Percentiles rank a stretch among this genome's conserved stretches.
phyloP scores from a whole-genome alignment of 2,888 invertebrate genomes.

The Dexiosoma caninum region DNA sequence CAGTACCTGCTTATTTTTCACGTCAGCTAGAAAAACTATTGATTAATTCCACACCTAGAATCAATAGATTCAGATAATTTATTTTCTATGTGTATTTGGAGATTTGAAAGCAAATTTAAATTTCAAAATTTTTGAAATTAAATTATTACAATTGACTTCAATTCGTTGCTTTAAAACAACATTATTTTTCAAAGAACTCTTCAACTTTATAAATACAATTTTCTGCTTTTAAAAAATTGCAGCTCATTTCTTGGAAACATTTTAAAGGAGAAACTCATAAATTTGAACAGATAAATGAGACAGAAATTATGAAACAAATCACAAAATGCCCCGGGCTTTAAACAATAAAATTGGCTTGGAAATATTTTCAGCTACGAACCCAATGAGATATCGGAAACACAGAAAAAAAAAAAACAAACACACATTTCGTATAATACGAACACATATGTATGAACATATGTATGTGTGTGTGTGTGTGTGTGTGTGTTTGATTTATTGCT shows the following conservation, averaged over 20 bases:
- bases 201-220: too few species aligned
- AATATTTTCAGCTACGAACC: not conserved
- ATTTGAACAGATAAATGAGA: constrained; percentile 49
- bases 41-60: too few species aligned
- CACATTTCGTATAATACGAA: not conserved
- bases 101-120: too few species aligned
- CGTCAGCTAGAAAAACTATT: too few species aligned
- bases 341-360: constrained; percentile 52
- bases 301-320: constrained; percentile 52
- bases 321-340: constrained; percentile 31
- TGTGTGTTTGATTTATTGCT: not conserved
- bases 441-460: not conserved
- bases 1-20: too few species aligned
- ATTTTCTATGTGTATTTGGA: too few species aligned
- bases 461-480: not conserved
- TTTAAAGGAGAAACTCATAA: constrained; percentile 44
- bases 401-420: not conserved
- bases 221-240: not conserved
- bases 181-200: too few species aligned
- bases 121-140: too few species aligned
- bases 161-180: too few species aligned
- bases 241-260: not conserved
- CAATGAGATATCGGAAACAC: not conserved
- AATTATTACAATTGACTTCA: too few species aligned
- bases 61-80: too few species aligned